Conservation (phyloP, 1,140 invertebrate genomes). For the Aculops lycopersici region DNA sequence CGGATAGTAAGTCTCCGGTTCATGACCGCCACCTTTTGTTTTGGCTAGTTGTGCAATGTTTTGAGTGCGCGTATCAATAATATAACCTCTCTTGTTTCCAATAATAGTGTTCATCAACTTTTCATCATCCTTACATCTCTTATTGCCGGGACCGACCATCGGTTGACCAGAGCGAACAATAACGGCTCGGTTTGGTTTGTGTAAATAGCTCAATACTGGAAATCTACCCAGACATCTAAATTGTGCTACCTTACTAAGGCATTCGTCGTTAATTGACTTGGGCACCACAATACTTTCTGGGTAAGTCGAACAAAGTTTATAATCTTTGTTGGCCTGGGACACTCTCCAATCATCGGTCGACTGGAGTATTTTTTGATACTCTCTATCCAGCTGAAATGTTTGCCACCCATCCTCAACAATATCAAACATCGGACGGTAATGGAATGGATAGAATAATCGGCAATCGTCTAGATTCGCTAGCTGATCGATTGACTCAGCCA, state of each 20-base stretch:
- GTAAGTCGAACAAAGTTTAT: slow-evolving; percentile 52
- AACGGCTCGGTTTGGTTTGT: slow-evolving; percentile 59
- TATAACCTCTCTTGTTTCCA: slow-evolving; percentile 52
- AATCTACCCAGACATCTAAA: slow-evolving; percentile 77
- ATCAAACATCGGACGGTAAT: slow-evolving; percentile 55
- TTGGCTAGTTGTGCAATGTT: slow-evolving; percentile 42
- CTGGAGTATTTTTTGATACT: slow-evolving; percentile 45
- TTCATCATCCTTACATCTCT: slow-evolving; percentile 76
- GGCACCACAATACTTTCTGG: slow-evolving; percentile 56
- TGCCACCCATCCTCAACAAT: slow-evolving; percentile 81
- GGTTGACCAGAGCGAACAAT: slow-evolving; percentile 73
- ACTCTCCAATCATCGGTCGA: slow-evolving; percentile 64
- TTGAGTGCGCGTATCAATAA: slow-evolving; percentile 62
- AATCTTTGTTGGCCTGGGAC: slow-evolving; percentile 64
- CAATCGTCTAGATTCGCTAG: slow-evolving; percentile 41
- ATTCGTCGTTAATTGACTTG: slow-evolving; percentile 60
- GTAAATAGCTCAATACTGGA: slow-evolving; percentile 72
- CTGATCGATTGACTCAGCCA: slow-evolving; percentile 54
- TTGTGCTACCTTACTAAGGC: slow-evolving; percentile 38
- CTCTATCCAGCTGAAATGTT: slow-evolving; percentile 46
- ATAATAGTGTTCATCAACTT: slow-evolving; percentile 60
- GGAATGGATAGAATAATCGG: slow-evolving; percentile 59
- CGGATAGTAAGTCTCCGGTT: slow-evolving; percentile 69
- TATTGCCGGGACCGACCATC: slow-evolving; percentile 46
- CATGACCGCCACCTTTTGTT: slow-evolving; percentile 39